Evolutionary conservation across 2,888 invertebrate genomes (phyloP).

Genomic region (Drosophila imparisetae): DNA sequence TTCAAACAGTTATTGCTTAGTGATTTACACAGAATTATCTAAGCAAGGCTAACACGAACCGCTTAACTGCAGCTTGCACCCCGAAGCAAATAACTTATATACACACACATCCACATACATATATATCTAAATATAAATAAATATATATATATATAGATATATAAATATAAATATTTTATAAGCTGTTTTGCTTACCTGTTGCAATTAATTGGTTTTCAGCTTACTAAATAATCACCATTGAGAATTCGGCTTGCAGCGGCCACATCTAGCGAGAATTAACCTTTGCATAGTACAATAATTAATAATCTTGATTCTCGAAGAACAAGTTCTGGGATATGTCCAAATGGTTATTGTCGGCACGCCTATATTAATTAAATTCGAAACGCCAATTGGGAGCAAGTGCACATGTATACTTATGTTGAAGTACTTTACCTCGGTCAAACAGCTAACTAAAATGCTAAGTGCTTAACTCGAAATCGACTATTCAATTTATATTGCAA

Average conservation of each 20-base stretch:
- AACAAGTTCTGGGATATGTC: constrained; percentile 7
- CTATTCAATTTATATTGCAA: not conserved
- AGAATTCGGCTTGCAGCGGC: constrained; percentile 15
- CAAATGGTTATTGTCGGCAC: constrained; percentile 12
- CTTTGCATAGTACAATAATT: constrained; percentile 21
- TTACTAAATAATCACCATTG: constrained; percentile 3
- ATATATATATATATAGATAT: not conserved
- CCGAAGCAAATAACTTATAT: constrained; percentile 18
- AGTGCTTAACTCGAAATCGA: not conserved
- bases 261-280: constrained; percentile 22
- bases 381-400: constrained; percentile 27
- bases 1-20: constrained; percentile 24
- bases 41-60: constrained; percentile 34
- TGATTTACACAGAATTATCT: constrained; percentile 25
- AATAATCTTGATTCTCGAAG: constrained; percentile 9
- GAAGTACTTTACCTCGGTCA: not conserved
- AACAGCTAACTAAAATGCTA: not conserved
- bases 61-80: constrained; percentile 12
- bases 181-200: constrained; percentile 6
- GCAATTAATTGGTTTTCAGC: constrained; percentile 16
- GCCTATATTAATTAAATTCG: constrained; percentile 32
- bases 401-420: not conserved
- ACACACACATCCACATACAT: not conserved
- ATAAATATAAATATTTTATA: constrained; percentile 13
- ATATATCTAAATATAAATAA: not conserved